These are phyloP conservation scores for Bombus sylvicola DNA, from an alignment of 1,140 invertebrate genomes.

Conservation along the genomic window DNA sequence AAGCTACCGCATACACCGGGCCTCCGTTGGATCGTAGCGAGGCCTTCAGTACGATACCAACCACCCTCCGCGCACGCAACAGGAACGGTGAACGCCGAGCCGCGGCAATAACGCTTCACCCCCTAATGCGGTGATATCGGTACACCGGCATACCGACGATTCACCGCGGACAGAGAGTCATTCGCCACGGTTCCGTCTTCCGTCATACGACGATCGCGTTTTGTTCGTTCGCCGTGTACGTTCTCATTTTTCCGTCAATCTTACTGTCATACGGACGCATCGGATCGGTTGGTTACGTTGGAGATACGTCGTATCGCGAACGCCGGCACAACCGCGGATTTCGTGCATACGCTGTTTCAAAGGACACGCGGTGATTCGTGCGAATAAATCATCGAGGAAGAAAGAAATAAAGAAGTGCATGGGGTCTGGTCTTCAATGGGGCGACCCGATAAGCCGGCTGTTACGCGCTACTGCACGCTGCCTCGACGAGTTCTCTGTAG, in stretches of 20 bases:
- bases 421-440: constrained; percentile 64
- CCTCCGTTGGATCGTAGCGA: constrained; percentile 73
- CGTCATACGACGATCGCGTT: not conserved
- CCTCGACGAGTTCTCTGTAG: constrained; percentile 71
- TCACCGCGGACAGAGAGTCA: not conserved
- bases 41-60: constrained; percentile 82
- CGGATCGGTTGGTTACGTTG: not conserved
- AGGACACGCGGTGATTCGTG: constrained; percentile 14
- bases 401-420: constrained; percentile 31
- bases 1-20: constrained; percentile 79
- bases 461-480: constrained; percentile 72
- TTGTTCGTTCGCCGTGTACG: not conserved
- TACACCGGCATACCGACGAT: constrained; percentile 9
- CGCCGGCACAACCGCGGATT: not conserved
- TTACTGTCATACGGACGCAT: not conserved
- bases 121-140: constrained; percentile 56
- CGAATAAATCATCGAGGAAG: constrained; percentile 4
- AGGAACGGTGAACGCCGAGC: constrained; percentile 62
- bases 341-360: not conserved
- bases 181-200: not conserved
- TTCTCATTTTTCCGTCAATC: not conserved
- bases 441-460: constrained; percentile 63
- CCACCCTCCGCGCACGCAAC: constrained; percentile 82
- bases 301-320: not conserved
- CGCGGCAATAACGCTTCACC: constrained; percentile 58